Base-by-base conservation (phyloP, 2,113 vertebrate species). In the Semnopithecus entellus region DNA sequence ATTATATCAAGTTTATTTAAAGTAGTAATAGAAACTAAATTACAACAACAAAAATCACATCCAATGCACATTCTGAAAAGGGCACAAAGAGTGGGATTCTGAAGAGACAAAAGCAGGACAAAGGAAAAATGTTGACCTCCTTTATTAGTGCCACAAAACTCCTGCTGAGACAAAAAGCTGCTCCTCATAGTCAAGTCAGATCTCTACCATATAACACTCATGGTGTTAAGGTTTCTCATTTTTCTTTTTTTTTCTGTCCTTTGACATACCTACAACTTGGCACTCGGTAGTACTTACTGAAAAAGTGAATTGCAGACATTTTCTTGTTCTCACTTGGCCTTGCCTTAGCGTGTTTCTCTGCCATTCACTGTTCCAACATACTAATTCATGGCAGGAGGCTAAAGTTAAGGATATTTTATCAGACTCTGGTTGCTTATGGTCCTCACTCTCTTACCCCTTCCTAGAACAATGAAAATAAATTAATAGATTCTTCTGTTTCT, bases 291-390 rank as follows among this genome's bases (percentile, higher is more conserved):
- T 45, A 75, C 6, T 52, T 81, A 95, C 3, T 50, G 45, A 80
- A 96, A 94, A 86, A 76, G 43, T 73, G 25, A 73, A 87, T 87
- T 96, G 88, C 66, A 78, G 30, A 88, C 16, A 78, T 94, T 81
- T 38, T 35, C 12, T 52, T 95, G 38, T 72, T 95, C 25, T 66
- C 88, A 61, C 8, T 38, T 68, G 72, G 12, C 45, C 82, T 85
- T 72, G 38, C 30, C 50, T 73, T 64, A 61, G 40, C 10, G 85
- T 48, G 20, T 84, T 91, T 96, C 48, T 92, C 61, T 91, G 35
- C 84, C 10, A 45, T 22, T 64, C 82, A 30, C 38, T 78, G 23
- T 35, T 85, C 48, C 80, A 57, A 66, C 14, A 81, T 2, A 76
- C n/a, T 61, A 84, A 70, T 40, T 27, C 55, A 27, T 85, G 10